phyloP scores from a whole-genome alignment of 2,888 invertebrate species.

The Acronicta alni region DNA sequence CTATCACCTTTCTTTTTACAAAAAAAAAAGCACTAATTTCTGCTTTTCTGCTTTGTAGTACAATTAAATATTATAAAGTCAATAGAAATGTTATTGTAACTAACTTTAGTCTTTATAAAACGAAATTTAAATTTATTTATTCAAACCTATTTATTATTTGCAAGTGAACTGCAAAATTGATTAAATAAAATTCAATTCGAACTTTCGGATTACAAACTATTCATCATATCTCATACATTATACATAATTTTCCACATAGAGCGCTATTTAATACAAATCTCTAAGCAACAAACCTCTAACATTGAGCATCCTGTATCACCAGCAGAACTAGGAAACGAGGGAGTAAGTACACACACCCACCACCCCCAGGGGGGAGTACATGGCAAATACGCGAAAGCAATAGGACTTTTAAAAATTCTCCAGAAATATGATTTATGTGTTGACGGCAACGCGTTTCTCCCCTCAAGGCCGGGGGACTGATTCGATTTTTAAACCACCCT shows the following conservation, averaged over 20 bases:
- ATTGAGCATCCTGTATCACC: conserved; percentile 69
- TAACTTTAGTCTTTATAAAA: too few relatives aligned
- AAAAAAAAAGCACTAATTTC: too few relatives aligned
- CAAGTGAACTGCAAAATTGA: too few relatives aligned
- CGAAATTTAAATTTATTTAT: too few relatives aligned
- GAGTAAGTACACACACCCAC: conserved; percentile 87
- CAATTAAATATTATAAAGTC: too few relatives aligned
- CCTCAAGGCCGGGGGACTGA: conserved; percentile 87
- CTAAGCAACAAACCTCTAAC: conserved; percentile 54
- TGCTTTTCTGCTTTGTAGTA: too few relatives aligned
- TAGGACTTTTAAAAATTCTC: conserved; percentile 90
- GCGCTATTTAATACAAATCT: conserved; percentile 51
- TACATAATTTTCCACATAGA: conserved; percentile 29
- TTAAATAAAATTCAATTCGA: too few relatives aligned
- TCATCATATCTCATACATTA: neutral
- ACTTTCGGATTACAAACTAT: neutral
- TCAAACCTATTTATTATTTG: too few relatives aligned
- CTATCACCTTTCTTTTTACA: too few relatives aligned
- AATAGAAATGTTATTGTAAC: too few relatives aligned
- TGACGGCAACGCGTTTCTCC: conserved; percentile 85
- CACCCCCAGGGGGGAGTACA: conserved; percentile 83
- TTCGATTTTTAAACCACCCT: conserved; percentile 89
- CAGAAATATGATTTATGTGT: conserved; percentile 90
- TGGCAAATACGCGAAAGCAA: conserved; percentile 90
- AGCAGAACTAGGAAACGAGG: conserved; percentile 88